These are phyloP conservation scores for Rhopalosiphum maidis DNA, from an alignment of 1,140 invertebrate species.

Conservation along the genomic window DNA sequence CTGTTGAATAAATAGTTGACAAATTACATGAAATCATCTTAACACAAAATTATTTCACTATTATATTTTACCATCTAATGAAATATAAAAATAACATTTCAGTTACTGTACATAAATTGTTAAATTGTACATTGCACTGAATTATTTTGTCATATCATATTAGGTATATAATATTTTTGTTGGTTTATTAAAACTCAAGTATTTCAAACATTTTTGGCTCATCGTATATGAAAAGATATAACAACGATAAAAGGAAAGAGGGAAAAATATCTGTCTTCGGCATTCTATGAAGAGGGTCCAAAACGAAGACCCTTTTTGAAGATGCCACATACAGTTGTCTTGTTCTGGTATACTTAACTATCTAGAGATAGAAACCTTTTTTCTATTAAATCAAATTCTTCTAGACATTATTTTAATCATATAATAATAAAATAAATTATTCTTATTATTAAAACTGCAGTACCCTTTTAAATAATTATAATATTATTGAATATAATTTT, in stretches of 20 bases:
- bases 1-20: background rate
- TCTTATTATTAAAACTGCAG: background rate
- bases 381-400: background rate
- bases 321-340: constrained; percentile 25
- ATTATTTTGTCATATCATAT: background rate
- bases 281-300: constrained; percentile 10
- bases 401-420: background rate
- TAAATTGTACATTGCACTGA: background rate
- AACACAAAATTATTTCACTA: background rate
- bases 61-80: background rate
- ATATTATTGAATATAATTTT: background rate
- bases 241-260: background rate
- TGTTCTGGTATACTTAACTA: background rate
- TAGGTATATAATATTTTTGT: background rate
- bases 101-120: background rate
- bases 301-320: constrained; percentile 12
- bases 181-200: constrained; percentile 15
- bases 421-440: background rate
- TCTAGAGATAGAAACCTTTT: constrained; percentile 7
- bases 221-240: background rate
- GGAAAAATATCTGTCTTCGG: constrained; percentile 33
- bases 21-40: background rate
- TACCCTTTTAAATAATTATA: background rate
- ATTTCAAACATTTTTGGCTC: background rate
- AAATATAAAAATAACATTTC: background rate